Evolutionary conservation across 2,797 vertebrate genomes (phyloP), one percentile per base, ranked within the genome.

Genomic region (Cryptoprocta ferox): DNA sequence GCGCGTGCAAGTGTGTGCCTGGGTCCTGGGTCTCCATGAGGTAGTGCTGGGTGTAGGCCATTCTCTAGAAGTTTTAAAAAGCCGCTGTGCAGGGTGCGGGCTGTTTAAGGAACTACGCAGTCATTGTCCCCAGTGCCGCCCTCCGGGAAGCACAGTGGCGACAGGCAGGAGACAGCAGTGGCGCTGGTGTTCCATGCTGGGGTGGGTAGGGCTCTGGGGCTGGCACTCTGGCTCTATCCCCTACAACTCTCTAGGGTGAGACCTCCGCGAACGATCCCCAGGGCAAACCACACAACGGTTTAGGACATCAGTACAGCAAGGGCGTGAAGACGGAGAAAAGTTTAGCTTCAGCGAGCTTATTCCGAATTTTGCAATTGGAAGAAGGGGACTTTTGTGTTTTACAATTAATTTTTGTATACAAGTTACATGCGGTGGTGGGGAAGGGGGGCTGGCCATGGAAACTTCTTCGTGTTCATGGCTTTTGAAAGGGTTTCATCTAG

Each of bases 1-100:
- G 0, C 13, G 13, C 11, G 28, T 53, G 39, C 9, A 45, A 1
- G 15, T 8, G 5, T 1, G 2, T 26, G 24, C 2, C 0, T 2
- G 28, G 35, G 28, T 35, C 18, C 70, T 2, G 18, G 37, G 10
- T 53, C 70, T 66, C 78, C 1, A 0, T 3, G 53, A 70, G 1
- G 15, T 10, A 28, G 15, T 16, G n/a, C 50, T 80, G 4, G 5
- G 30, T 11, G 63, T 13, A 39, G 39, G 65, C 32, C 21, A 66
- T 24, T 8, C 19, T 84, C 87, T 48, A 3, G 56, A 75, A 18
- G n/a, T 18, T 0, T 76, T 61, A 76, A 75, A 76, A 94, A 50
- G 70, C 42, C 0, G 0, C 45, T 50, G 37, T 26, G 24, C 16
- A 3, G 24, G 19, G 3, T 16, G 59, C 0, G 3, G 2, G 6